Percentiles rank a stretch among this genome's conserved stretches.
Evolutionary conservation across 2,113 vertebrate species (phyloP).

Genomic region (Paedocypris sp.): DNA sequence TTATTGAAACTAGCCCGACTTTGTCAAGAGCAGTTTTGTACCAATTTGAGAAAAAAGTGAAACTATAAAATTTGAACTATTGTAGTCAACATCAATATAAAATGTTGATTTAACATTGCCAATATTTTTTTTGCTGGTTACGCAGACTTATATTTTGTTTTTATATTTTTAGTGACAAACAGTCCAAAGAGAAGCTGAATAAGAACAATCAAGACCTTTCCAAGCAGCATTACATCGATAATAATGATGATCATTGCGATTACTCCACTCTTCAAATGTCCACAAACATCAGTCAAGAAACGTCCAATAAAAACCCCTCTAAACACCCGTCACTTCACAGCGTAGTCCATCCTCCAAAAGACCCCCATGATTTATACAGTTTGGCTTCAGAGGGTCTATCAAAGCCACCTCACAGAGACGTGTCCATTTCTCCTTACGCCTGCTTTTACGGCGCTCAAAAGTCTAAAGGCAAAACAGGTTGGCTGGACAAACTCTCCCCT

Average conservation of each 20-base stretch:
- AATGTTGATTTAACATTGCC: neutral
- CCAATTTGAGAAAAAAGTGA: no score
- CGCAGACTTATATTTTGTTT: neutral
- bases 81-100: no score
- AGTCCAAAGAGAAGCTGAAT: slow-evolving; percentile 5
- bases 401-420: slow-evolving; percentile 32
- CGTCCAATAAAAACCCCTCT: slow-evolving; percentile 38
- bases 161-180: slow-evolving; percentile 40
- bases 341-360: slow-evolving; percentile 12
- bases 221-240: neutral
- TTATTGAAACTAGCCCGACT: no score
- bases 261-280: slow-evolving; percentile 71
- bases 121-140: neutral
- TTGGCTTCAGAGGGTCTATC: slow-evolving; percentile 24
- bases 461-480: slow-evolving; percentile 69
- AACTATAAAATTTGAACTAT: no score
- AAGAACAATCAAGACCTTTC: neutral
- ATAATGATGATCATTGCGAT: slow-evolving; percentile 38
- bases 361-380: slow-evolving; percentile 51
- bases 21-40: no score
- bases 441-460: slow-evolving; percentile 76
- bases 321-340: neutral
- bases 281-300: slow-evolving; percentile 43
- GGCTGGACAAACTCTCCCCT: slow-evolving; percentile 92
- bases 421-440: slow-evolving; percentile 80